These are phyloP conservation scores for Tachyglossus aculeatus DNA, from an alignment of 2,797 vertebrate genomes.

Conservation along the genomic window DNA sequence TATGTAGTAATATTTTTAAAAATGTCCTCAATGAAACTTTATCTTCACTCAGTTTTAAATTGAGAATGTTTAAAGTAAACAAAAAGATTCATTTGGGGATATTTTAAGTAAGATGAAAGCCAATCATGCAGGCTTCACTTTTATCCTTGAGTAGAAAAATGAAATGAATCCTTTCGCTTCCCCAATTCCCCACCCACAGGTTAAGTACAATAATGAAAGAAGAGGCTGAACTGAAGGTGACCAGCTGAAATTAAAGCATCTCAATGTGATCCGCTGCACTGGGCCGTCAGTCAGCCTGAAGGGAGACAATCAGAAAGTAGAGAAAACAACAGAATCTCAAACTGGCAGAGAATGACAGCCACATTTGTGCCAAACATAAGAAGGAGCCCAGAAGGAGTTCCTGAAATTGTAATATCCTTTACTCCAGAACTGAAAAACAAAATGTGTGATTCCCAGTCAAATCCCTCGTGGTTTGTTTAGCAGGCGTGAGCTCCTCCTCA, in stretches of 20 bases:
- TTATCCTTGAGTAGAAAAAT: neutral
- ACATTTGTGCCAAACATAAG: neutral
- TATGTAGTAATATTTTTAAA: slow-evolving; percentile 41
- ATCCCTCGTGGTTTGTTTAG: neutral
- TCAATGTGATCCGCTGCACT: neutral
- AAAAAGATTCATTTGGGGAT: neutral
- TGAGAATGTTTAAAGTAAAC: slow-evolving; percentile 29
- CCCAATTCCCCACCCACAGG: neutral
- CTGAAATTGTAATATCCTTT: slow-evolving; percentile 9
- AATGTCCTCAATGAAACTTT: slow-evolving; percentile 39
- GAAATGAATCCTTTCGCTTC: neutral
- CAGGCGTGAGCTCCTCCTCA: too few species aligned
- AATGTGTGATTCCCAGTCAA: slow-evolving; percentile 9
- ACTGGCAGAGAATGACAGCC: neutral
- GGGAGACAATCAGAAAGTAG: slow-evolving; percentile 2
- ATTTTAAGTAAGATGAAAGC: slow-evolving; percentile 13
- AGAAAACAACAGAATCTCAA: neutral
- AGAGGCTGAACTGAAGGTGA: neutral
- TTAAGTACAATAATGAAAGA: neutral
- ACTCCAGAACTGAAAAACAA: slow-evolving; percentile 11
- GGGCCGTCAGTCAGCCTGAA: neutral
- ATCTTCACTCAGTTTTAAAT: slow-evolving; percentile 12
- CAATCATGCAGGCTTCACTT: neutral
- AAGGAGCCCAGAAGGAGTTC: neutral
- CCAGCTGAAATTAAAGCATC: neutral